Evolutionary conservation across 1,140 invertebrate genomes (phyloP).

Genomic region (Bombyx mori): ASM3026992v2 NC_085110.1:10350501-10351000

Average conservation of each 20-base stretch:
- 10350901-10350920: constrained; percentile 30
- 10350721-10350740: constrained; percentile 44
- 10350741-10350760: constrained; percentile 45
- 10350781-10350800: constrained; percentile 70
- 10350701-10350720: constrained; percentile 12
- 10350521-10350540: constrained; percentile 69
- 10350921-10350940: constrained; percentile 63
- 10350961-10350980: constrained; percentile 69
- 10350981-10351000: constrained; percentile 67
- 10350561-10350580: constrained; percentile 69
- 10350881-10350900: constrained; percentile 38
- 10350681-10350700: constrained; percentile 28
- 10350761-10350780: constrained; percentile 55
- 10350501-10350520: constrained; percentile 71
- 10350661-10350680: constrained; percentile 38
- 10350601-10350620: constrained; percentile 69
- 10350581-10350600: constrained; percentile 63
- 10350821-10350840: constrained; percentile 69
- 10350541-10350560: constrained; percentile 69
- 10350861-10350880: constrained; percentile 52
- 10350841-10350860: constrained; percentile 26
- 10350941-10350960: constrained; percentile 71
- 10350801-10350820: constrained; percentile 71
- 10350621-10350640: constrained; percentile 69
- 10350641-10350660: constrained; percentile 18